Evolutionary conservation across 2,797 vertebrate species (phyloP).

Genomic region (Protonibea diacanthus): DNA sequence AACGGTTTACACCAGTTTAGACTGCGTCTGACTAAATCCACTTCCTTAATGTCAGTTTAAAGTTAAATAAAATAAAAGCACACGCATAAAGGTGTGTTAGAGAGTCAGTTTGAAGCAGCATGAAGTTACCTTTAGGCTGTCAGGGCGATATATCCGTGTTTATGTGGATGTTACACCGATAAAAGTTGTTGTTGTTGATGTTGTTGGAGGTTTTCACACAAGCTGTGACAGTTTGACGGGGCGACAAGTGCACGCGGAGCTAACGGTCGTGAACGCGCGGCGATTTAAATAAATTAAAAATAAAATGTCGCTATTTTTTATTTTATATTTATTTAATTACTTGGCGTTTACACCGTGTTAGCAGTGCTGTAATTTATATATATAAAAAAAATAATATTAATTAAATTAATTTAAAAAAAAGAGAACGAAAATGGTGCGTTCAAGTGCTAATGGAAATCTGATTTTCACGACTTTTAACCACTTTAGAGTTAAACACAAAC

Average conservation of each 20-base stretch:
- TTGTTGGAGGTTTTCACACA: not conserved
- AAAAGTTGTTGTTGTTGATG: no score
- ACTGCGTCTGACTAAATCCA: conserved; percentile 17
- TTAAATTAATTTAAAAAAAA: not conserved
- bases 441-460: not conserved
- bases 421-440: conserved; percentile 20
- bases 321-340: not conserved
- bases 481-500: not conserved
- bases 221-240: conserved; percentile 14
- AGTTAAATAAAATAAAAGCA: not conserved
- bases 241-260: conserved; percentile 55
- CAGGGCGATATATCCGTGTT: conserved; percentile 17
- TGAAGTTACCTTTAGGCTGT: conserved; percentile 63
- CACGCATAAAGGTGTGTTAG: not conserved
- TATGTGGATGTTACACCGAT: not conserved
- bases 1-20: not conserved
- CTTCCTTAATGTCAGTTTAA: conserved; percentile 57
- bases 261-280: conserved; percentile 52
- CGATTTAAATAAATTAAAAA: not conserved
- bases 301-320: no score
- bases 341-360: fast-evolving
- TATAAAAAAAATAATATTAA: no score
- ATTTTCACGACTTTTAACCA: not conserved
- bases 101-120: not conserved
- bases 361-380: not conserved